Evolutionary conservation across 2,797 vertebrate genomes (phyloP), one percentile per base, ranked within the genome.

Genomic region (Vireo griseus): DNA sequence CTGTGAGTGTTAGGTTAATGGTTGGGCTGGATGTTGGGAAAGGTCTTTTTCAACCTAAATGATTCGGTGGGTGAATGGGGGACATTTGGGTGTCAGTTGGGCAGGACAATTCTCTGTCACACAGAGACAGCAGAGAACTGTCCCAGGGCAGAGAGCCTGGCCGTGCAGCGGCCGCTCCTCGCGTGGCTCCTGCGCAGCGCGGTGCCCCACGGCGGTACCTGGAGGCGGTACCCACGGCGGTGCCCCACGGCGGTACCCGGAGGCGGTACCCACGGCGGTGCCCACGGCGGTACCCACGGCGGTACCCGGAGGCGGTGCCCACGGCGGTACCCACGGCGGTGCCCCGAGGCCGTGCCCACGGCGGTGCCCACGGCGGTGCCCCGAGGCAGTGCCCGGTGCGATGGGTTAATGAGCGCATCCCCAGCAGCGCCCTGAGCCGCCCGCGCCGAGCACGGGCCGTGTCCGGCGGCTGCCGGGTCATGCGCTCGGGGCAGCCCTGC

Each of bases 321-420:
- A n/a, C n/a, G n/a, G n/a, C n/a, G n/a, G n/a, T n/a, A n/a, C n/a
- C n/a, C n/a, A n/a, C n/a, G n/a, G n/a, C 16, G 40, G 40, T 42
- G 40, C 6, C 13, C 13, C 5, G 6, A 40, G 2, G 5, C 1
- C 6, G 45, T 45, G 45, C 21, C 45, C 45, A n/a, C n/a, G n/a
- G n/a, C 35, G 35, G 35, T 35, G 10, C 35, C 35, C 35, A 35
- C 8, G 35, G 35, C 7, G 1, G 7, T 1, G 35, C 2, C 47
- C 47, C 24, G 3, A 21, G 48, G 48, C 45, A 44, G 50, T 55
- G 16, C 33, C 50, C 5, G 26, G 65, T 33, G 50, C 44, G 7
- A 1, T 10, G 26, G 40, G 16, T 35, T n/a, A n/a, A 37, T 54
- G 1, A 0, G 39, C 0, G 0, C 31, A 69, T 18, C 15, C 16